Evolutionary conservation across 2,888 invertebrate genomes (phyloP), one percentile per base, ranked within the genome.

Genomic region (Parnassius apollo): DNA sequence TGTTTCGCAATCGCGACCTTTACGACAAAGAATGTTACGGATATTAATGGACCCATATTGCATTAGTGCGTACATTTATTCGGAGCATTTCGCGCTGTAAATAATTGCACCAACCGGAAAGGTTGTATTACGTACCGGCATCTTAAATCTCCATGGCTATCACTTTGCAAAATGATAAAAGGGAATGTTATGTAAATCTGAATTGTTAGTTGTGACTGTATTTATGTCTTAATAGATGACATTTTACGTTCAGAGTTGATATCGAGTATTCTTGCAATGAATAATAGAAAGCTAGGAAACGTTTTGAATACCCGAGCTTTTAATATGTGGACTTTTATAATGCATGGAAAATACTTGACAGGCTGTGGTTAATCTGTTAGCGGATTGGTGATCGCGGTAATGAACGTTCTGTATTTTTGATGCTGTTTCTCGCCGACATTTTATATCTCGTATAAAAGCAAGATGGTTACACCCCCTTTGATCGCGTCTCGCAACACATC

Each of bases 1-100:
- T 68, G 66, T 69, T 63, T 71, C 64, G 60, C 50, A 66, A 66
- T 49, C 46, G n/a, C 65, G 66, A 68, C 66, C 68, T 68, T 69
- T 67, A n/a, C 22, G 49, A 59, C 45, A 57, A 57, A 42, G 55
- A 61, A 63, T 66, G 57, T 62, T 66, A 59, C 55, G 61, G 49
- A 42, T 57, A 57, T 57, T 57, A 57, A 49, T 57, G 18, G 57
- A 57, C 13, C 50, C 46, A 52, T 56, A 56, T 55, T 59, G 44
- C 49, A 46, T 58, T 58, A 18, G 53, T 49, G 35, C 4, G 44
- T 49, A 62, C 44, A 59, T 63, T 59, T 50, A 59, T 62, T 58
- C 53, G 10, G 12, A 54, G 13, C 54, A 63, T 55, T 50, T 54
- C 44, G 25, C 42, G 25, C 42, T 42, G 46, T 63, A 56, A 63